Base-by-base conservation (phyloP, 2,113 vertebrate genomes). In the Crotalus tigris region DNA sequence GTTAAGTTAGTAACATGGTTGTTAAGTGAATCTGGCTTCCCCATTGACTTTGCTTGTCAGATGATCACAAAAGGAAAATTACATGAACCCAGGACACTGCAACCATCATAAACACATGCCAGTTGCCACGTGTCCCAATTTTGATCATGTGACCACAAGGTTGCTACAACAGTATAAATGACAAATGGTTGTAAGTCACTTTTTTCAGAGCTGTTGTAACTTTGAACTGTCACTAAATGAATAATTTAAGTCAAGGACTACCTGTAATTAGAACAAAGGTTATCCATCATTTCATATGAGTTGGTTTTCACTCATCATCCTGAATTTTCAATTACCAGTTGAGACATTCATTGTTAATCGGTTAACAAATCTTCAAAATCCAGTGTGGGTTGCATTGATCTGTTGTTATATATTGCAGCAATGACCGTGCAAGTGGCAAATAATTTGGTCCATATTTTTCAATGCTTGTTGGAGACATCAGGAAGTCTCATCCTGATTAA, bases 371-470 rank as follows among this genome's bases (percentile, higher is more conserved):
- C 92, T 89, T 88, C 46, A 49, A 12, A 69, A 54, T n/a, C 24
- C 44, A 61, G 55, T 4, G 9, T 29, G 17, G n/a, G 61, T 39
- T 59, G 13, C 86, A 89, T 88, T 44, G 61, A 91, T 88, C 64
- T 58, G n/a, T 69, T 92, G 58, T 88, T 89, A 90, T 90, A 58
- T 92, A 92, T 58, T 89, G 92, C 39, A 89, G 64, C 87, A 89
- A 89, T 57, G 51, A 89, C 64, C 57, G n/a, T 59, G 53, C 49
- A 81, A 89, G 87, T 85, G 87, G 64, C 64, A 81, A 75, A 89
- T 92, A 89, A 89, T 44, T 88, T 51, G 58, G 88, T 0, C 26
- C 26, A 90, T 59, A 53, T 85, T 57, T 59, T 81, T 69, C 89
- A 81, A 58, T 17, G 51, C 0, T 19, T 44, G 23, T 90, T 64